Conservation (phyloP, 2,113 vertebrate species). For the Diglossa brunneiventris region DNA sequence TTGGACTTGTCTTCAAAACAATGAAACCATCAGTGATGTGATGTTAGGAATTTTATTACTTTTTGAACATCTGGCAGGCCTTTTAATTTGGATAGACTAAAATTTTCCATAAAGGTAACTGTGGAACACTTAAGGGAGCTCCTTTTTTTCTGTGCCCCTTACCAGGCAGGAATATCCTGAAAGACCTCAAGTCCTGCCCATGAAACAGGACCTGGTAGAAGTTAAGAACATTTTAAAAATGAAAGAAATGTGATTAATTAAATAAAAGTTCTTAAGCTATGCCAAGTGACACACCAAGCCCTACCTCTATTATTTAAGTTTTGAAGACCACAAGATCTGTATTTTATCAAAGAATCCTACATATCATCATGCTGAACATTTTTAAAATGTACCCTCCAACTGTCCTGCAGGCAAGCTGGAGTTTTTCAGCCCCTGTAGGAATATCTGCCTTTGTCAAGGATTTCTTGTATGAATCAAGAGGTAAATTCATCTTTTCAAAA, state of each 20-base stretch:
- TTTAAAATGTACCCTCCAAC: neutral
- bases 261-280: neutral
- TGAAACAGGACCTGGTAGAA: neutral
- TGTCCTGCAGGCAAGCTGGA: neutral
- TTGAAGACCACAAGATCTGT: neutral
- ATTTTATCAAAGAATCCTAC: neutral
- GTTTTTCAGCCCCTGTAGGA: neutral
- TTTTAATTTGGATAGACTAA: constrained; percentile 7
- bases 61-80: constrained; percentile 10
- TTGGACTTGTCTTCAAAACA: neutral
- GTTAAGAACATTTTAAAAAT: neutral
- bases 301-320: neutral
- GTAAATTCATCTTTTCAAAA: neutral
- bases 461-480: neutral
- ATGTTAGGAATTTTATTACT: neutral
- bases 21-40: neutral
- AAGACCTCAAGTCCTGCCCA: neutral
- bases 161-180: neutral
- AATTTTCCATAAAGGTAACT: neutral
- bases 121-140: neutral
- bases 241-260: neutral
- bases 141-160: neutral
- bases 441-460: neutral
- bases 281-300: neutral
- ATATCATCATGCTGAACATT: neutral